Conservation (phyloP, 2,888 invertebrate genomes). For the Hyposoter didymator region DNA sequence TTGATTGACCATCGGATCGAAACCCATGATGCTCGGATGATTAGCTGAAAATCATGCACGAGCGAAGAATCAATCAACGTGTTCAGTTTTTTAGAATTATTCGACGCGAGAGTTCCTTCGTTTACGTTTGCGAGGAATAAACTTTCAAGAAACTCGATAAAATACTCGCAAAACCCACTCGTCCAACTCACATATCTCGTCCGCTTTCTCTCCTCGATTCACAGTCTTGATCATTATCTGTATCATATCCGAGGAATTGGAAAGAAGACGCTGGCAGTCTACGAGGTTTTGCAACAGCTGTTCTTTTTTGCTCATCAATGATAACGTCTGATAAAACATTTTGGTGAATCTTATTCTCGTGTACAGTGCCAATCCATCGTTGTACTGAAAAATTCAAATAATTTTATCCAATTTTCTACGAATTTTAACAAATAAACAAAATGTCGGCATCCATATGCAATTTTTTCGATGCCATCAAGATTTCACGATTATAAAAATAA, state of each 20-base stretch:
- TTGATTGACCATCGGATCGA: slow-evolving; percentile 98
- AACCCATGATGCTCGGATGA: slow-evolving; percentile 94
- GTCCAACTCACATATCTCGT: slow-evolving; percentile 86
- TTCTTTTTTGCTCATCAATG: slow-evolving; percentile 89
- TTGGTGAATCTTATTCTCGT: slow-evolving; percentile 94
- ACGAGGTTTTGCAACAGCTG: slow-evolving; percentile 88
- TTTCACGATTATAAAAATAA: no score
- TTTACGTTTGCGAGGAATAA: background rate
- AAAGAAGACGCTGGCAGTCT: slow-evolving; percentile 93
- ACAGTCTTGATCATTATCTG: slow-evolving; percentile 92
- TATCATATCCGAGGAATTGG: slow-evolving; percentile 93
- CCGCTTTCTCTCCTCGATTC: slow-evolving; percentile 89
- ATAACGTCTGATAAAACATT: slow-evolving; percentile 93
- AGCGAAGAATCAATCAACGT: background rate
- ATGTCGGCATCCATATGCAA: background rate
- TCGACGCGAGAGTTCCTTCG: slow-evolving; percentile 10
- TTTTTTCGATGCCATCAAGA: background rate
- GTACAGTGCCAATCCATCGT: slow-evolving; percentile 89
- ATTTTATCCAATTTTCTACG: background rate
- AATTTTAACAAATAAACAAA: no score
- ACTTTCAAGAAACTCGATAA: background rate
- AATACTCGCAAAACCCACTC: background rate
- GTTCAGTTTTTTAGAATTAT: background rate
- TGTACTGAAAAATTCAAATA: slow-evolving; percentile 79
- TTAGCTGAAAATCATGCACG: slow-evolving; percentile 85